Evolutionary conservation across 2,113 vertebrate genomes (phyloP).

Genomic region (Hystrix cristata): DNA sequence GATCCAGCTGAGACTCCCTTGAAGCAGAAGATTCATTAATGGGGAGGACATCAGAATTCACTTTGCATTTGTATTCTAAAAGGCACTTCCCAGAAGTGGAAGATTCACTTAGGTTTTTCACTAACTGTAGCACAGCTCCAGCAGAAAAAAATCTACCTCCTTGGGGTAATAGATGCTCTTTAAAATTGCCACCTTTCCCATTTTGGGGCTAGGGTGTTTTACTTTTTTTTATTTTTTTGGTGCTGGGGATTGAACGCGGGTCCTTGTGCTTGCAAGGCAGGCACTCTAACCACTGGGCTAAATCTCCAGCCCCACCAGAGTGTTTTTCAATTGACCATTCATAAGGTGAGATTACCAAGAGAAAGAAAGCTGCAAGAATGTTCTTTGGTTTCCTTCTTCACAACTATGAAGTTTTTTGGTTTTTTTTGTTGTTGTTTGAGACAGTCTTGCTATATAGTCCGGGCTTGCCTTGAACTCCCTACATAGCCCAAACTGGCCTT

Average conservation of each 20-base stretch:
- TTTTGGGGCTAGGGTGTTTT: neutral
- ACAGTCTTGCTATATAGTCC: no score
- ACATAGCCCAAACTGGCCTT: no score
- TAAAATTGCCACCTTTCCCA: neutral
- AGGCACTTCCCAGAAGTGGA: slow-evolving; percentile 39
- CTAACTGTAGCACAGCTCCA: neutral
- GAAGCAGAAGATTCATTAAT: neutral
- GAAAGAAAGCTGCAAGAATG: neutral
- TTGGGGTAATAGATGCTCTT: neutral
- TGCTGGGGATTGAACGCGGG: no score
- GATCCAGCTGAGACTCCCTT: neutral
- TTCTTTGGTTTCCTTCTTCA: slow-evolving; percentile 39
- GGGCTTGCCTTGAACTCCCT: no score
- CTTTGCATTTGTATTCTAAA: neutral
- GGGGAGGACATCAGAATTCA: neutral
- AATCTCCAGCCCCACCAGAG: neutral
- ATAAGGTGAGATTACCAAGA: neutral
- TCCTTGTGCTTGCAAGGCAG: no score
- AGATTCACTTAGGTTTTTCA: neutral
- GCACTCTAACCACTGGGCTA: no score
- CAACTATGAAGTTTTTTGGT: neutral
- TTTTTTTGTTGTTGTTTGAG: no score
- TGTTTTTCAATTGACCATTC: neutral
- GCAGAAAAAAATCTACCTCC: neutral
- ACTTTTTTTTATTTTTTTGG: no score